Conservation (phyloP, 2,113 vertebrate genomes). For the Pterocles burchelli region DNA sequence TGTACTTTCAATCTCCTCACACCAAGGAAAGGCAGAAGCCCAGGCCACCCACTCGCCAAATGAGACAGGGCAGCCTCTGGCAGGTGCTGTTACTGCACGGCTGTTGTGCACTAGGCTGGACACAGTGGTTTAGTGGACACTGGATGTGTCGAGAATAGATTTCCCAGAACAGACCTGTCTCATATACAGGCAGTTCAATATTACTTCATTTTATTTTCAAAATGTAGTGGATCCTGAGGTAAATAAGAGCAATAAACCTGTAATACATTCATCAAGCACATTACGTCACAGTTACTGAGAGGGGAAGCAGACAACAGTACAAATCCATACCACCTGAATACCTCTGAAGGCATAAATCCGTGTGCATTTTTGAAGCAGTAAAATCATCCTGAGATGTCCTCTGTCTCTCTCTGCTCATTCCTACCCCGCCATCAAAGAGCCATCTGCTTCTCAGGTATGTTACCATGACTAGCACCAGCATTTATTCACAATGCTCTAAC, state of each 20-base stretch:
- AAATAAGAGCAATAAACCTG: neutral
- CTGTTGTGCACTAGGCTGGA: neutral
- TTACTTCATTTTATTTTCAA: neutral
- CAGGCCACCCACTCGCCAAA: neutral
- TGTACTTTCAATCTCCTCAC: neutral
- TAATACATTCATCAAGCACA: neutral
- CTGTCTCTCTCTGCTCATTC: neutral
- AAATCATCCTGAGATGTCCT: neutral
- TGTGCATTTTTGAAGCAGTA: neutral
- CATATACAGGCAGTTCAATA: neutral
- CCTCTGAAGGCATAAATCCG: neutral
- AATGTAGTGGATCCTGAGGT: accelerated
- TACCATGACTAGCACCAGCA: neutral
- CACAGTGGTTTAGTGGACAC: neutral
- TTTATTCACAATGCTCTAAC: neutral
- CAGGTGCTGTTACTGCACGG: neutral
- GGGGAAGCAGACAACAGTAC: neutral
- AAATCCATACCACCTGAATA: neutral
- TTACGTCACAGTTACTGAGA: neutral
- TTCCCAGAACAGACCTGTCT: neutral
- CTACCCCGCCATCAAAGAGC: neutral
- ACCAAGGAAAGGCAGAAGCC: neutral
- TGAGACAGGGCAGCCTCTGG: neutral
- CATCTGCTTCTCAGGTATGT: neutral
- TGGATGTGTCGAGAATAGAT: neutral